phyloP scores from a whole-genome alignment of 2,113 vertebrate genomes.

The Chionodraco myersi region DNA sequence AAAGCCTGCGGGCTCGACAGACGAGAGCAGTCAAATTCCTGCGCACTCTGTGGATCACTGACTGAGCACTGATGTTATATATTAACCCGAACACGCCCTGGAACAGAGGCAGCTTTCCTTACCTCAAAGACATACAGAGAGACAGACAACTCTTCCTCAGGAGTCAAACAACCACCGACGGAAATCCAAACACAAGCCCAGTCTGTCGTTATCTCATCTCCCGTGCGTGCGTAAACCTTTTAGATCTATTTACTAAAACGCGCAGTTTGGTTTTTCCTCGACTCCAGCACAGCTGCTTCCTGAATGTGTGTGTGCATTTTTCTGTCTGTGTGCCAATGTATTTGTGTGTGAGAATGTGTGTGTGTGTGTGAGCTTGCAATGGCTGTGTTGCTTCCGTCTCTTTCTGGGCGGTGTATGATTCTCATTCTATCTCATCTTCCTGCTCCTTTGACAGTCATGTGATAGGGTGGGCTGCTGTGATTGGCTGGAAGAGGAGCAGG shows the following conservation, averaged over 20 bases:
- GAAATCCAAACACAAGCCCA: slow-evolving; percentile 36
- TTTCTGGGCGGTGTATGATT: slow-evolving; percentile 72
- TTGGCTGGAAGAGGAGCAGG: slow-evolving; percentile 68
- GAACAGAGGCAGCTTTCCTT: slow-evolving; percentile 34
- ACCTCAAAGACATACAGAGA: slow-evolving; percentile 54
- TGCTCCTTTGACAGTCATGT: slow-evolving; percentile 79
- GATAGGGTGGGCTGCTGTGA: slow-evolving; percentile 53
- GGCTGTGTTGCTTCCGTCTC: slow-evolving; percentile 49
- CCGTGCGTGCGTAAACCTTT: slow-evolving; percentile 5
- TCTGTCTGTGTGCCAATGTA: slow-evolving; percentile 5
- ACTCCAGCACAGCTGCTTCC: slow-evolving; percentile 53
- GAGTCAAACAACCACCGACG: slow-evolving; percentile 31
- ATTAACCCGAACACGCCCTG: slow-evolving; percentile 53
- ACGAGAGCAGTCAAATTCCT: slow-evolving; percentile 59
- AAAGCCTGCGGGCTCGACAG: slow-evolving; percentile 25
- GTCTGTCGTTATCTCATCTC: slow-evolving; percentile 12
- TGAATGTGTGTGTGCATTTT: slow-evolving; percentile 24
- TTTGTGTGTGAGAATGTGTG: slow-evolving; percentile 13
- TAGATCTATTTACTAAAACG: slow-evolving; percentile 20
- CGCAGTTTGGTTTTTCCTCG: slow-evolving; percentile 19
- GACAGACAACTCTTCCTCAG: slow-evolving; percentile 31
- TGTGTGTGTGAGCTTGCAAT: slow-evolving; percentile 33
- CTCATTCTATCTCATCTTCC: slow-evolving; percentile 78
- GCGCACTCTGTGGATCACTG: slow-evolving; percentile 18
- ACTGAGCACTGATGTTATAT: slow-evolving; percentile 24